These are phyloP conservation scores for Sarcophaga carnaria DNA, from an alignment of 2,888 invertebrate genomes.

Conservation along the genomic window DNA sequence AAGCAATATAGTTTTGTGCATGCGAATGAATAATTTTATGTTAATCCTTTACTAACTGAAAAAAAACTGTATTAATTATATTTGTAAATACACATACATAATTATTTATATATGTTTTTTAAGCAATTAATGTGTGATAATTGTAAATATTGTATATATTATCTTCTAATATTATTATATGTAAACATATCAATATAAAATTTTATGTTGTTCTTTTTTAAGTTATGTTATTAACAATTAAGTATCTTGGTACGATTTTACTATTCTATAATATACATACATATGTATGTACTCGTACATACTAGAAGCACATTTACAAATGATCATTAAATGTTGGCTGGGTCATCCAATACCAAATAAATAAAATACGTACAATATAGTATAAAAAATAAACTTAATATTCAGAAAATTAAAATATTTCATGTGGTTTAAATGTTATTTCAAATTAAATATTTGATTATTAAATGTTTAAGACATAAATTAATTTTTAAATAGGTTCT, in stretches of 20 bases:
- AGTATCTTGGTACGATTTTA: background rate
- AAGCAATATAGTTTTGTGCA: too few species aligned
- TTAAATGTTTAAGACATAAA: too few species aligned
- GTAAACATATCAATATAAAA: background rate
- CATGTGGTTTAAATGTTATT: too few species aligned
- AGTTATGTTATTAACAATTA: background rate
- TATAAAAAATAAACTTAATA: too few species aligned
- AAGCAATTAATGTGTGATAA: background rate
- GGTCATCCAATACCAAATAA: background rate
- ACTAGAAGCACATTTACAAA: background rate
- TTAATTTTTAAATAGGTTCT: too few species aligned
- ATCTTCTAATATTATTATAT: background rate
- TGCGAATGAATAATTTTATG: too few species aligned
- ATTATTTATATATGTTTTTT: background rate
- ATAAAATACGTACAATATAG: background rate
- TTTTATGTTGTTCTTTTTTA: background rate
- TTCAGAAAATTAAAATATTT: too few species aligned
- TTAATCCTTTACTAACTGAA: too few species aligned
- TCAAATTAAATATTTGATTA: too few species aligned
- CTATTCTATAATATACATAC: background rate
- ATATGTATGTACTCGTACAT: background rate
- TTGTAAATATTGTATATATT: background rate
- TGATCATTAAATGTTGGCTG: background rate
- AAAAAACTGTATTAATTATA: constrained; percentile 4
- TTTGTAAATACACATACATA: background rate